Base-by-base conservation (phyloP, 1,140 invertebrate genomes). In the Sipha flava region DNA sequence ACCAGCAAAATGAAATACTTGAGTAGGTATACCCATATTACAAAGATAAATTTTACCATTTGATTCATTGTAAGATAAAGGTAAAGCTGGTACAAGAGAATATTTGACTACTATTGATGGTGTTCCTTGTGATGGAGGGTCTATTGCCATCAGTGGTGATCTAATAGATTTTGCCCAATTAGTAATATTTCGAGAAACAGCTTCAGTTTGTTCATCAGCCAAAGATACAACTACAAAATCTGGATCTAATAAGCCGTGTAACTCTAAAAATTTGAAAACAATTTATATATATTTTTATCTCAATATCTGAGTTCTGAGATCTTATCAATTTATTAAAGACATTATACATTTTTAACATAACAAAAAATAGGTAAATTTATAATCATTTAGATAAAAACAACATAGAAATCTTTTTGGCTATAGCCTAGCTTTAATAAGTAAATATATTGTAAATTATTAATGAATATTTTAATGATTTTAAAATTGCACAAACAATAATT, bases 1-100 rank as follows among this genome's bases (percentile, higher is more conserved):
- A 54, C 91, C 91, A 82, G 92, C 89, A 82, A 93, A 90, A 64
- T 87, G 86, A 86, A 93, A 96, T 52, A 95, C 88, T 84, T 90
- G 89, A 79, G 90, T 87, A 18, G 95, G 94, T 83, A 95, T 89
- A 79, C 92, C 92, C 82, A 96, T 87, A 87, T 96, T 94, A 85
- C 93, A 95, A 77, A 97, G 88, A 86, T 95, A 95, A 79, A 95
- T 86, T 86, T 93, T 92, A 54, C 94, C 94, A 86, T 91, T 92
- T 73, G 88, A 88, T 72, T 87, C 84, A 73, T 88, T 88, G 84
- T 92, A 90, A 81, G 91, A 89, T 14, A 94, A 86, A 59, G 95
- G 94, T 84, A 96, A 86, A 52, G 90, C 90, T 66, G 92, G 91
- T 80, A 91, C 84, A 79, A 96, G 86, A 72, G 91, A 91, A 84